Percentiles rank a stretch among this genome's conserved stretches.
phyloP scores from a whole-genome alignment of 1,140 invertebrate species.

The Diorhabda elongata region DNA sequence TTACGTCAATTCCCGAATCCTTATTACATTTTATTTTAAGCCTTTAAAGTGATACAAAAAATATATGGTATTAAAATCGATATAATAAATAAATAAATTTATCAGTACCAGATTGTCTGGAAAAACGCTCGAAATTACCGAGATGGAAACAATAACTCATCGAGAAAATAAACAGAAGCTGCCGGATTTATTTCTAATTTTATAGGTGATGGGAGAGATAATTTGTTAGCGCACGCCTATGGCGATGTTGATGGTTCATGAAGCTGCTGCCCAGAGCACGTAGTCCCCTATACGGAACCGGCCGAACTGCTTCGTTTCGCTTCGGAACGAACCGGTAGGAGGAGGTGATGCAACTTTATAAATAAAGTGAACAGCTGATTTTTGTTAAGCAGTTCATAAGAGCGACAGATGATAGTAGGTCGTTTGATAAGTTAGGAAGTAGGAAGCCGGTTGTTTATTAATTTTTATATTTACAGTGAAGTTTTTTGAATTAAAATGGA shows the following conservation, averaged over 20 bases:
- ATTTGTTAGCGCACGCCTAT: neutral
- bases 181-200: neutral
- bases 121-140: neutral
- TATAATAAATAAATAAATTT: neutral
- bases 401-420: neutral
- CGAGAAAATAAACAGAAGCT: neutral
- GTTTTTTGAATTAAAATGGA: constrained; percentile 3
- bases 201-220: neutral
- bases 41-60: too few relatives aligned
- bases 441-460: neutral
- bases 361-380: constrained; percentile 1
- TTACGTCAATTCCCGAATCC: too few relatives aligned
- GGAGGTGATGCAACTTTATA: neutral
- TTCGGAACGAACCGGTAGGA: neutral
- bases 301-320: neutral
- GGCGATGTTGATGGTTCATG: neutral
- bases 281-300: neutral
- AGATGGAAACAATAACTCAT: neutral
- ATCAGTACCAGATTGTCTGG: neutral
- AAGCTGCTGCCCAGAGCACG: neutral
- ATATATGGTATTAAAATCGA: too few relatives aligned
- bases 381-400: neutral
- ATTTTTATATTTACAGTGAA: neutral
- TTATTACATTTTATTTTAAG: too few relatives aligned
- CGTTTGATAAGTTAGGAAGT: neutral